Base-by-base conservation (phyloP, 1,140 invertebrate genomes). In the Drosophila lacteicornis region DNA sequence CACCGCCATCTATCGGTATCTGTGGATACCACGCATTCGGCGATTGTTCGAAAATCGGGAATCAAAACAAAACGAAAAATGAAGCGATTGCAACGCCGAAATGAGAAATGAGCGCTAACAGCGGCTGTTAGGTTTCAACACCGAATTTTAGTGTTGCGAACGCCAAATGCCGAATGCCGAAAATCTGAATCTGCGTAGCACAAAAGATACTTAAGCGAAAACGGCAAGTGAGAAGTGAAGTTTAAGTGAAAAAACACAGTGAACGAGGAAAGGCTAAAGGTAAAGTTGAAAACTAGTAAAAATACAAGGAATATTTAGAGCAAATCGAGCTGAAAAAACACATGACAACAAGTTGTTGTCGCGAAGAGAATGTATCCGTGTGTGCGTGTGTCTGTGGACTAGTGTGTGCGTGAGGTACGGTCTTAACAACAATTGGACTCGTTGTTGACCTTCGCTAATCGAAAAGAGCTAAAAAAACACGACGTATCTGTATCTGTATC, bases 371-470 rank as follows among this genome's bases (percentile, higher is more conserved):
- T 56, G 53, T 56, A 56, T 56, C 59, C n/a, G 59, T 53, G 13
- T 19, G 33, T 49, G 36, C 12, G 30, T 36, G 15, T 61, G 40
- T n/a, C 27, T 66, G 56, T 12, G 43, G 12, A 27, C n/a, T 15
- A n/a, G 61, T 22, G n/a, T 46, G 33, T 27, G 27, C 27, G 51
- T 57, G 17, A 27, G 65, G 15, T 70, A 25, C 12, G 50, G 25
- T 68, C 49, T 71, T 38, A 71, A 68, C 65, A 71, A 40, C 53
- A 56, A 56, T 56, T 56, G 53, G 53, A 68, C 63, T 84, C 75
- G 81, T 80, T 77, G 82, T 58, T 80, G 81, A 84, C 82, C 81
- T 84, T 84, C 82, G 74, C 56, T 68, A 80, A 77, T 80, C 82
- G 68, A 80, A 83, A 60, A 36, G 2, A 36, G 33, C 33, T 36